Percentiles rank a stretch among this genome's conserved stretches.
Evolutionary conservation across 2,113 vertebrate species (phyloP).

Genomic region (Pomatorhinus ruficollis): DNA sequence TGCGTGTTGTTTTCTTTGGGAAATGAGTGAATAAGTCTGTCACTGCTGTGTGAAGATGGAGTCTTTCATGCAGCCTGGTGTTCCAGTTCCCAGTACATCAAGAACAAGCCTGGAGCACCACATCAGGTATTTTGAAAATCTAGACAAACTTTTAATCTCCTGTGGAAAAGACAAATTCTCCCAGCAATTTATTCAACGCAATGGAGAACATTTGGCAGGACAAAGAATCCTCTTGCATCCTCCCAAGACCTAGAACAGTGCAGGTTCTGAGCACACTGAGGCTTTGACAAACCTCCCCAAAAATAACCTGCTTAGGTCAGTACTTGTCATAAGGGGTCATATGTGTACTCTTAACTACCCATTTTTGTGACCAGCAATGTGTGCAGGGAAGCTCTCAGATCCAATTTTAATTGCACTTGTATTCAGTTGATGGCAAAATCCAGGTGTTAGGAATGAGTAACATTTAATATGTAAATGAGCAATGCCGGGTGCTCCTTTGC

Average conservation of each 20-base stretch:
- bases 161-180: not conserved
- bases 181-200: not conserved
- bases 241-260: not conserved
- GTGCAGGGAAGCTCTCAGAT: not conserved
- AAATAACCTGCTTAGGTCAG: not conserved
- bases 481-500: not conserved
- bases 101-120: not conserved
- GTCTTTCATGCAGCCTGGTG: not conserved
- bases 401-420: not conserved
- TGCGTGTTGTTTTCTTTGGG: not conserved
- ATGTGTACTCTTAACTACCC: not conserved
- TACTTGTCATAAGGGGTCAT: not conserved
- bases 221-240: not conserved
- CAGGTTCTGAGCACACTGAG: not conserved
- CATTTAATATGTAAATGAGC: not conserved
- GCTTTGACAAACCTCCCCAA: not conserved
- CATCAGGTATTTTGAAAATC: not conserved
- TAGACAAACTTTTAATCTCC: not conserved
- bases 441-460: not conserved
- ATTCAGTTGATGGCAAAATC: not conserved
- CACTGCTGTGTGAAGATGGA: not conserved
- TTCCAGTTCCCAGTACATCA: not conserved
- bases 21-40: not conserved
- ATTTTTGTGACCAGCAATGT: not conserved
- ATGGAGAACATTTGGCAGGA: not conserved